Evolutionary conservation across 2,888 invertebrate species (phyloP), one percentile per base, ranked within the genome.

Genomic region (Cephalotes varians): DNA sequence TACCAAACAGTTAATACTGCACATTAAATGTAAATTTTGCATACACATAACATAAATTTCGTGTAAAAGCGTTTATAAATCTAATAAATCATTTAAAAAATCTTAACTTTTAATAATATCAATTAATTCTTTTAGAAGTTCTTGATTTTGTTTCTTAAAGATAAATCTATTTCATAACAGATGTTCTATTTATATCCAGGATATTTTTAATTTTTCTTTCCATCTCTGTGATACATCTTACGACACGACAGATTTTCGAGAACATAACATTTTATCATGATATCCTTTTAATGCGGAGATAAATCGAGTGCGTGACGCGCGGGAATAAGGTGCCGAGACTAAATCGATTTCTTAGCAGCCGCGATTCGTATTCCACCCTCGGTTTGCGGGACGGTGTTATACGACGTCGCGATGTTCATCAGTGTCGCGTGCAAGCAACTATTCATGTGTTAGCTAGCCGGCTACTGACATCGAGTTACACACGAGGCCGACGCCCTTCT

Each of bases 391-490:
- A 31, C 58, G 28, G 15, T 3, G 44, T 37, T 28, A 51, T 9
- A 28, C 62, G 12, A 34, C 6, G 25, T 62, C 60, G 60, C 31
- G 58, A 65, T 64, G 12, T 51, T 28, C 51, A 76, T 76, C 64
- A 40, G n/a, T 3, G 2, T 76, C 51, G 74, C 74, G 76, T 64
- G 76, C 64, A 25, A 65, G 37, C 15, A 25, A 6, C 34, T 51
- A 37, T 76, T 76, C 21, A 18, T 25, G 37, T 25, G 49, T 62
- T 25, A 62, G 31, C 21, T 9, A 25, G 44, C n/a, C 12, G 64
- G 49, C 34, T 62, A 64, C 62, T 40, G 74, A 74, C 74, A 74
- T 64, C 49, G 49, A n/a, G 37, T 37, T 44, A 51, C 51, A 64
- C 34, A 34, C 21, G 73, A 64, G 64, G 34, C 62, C 47, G 62